A percentile compares a stretch with the other conserved stretches of the same genome.
These are phyloP conservation scores for Melanophora roralis DNA, from an alignment of 2,888 invertebrate species.

Conservation along the genomic window DNA sequence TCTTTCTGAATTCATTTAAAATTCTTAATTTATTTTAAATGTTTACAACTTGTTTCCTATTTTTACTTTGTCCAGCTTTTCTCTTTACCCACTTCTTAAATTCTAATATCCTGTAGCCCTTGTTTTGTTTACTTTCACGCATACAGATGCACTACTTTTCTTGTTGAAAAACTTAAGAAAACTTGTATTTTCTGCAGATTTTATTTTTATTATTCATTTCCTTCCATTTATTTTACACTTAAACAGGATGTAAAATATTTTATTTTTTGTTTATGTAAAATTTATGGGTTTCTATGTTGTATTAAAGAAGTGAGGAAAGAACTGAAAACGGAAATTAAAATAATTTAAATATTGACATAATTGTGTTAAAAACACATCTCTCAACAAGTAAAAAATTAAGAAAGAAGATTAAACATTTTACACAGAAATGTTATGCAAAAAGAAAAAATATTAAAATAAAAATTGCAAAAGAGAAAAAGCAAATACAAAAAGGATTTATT, in stretches of 20 bases:
- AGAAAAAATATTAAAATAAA: not conserved
- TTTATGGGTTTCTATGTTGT: slow-evolving; percentile 35
- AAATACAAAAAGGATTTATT: slow-evolving; percentile 15
- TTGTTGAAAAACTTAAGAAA: not conserved
- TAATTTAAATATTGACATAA: slow-evolving; percentile 54
- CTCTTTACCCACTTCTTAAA: not conserved
- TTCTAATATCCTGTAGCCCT: slow-evolving; percentile 15
- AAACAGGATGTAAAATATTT: slow-evolving; percentile 37
- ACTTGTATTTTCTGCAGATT: not conserved
- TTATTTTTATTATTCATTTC: slow-evolving; percentile 16
- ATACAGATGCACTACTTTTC: not conserved
- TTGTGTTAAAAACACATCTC: slow-evolving; percentile 47
- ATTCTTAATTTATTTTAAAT: not conserved
- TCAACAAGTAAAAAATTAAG: slow-evolving; percentile 34
- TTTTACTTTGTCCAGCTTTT: not conserved
- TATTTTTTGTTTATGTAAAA: slow-evolving; percentile 11
- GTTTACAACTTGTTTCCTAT: not conserved
- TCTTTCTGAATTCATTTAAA: too few species aligned
- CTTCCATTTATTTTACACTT: slow-evolving; percentile 13
- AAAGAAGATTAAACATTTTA: slow-evolving; percentile 33
- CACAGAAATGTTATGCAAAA: not conserved
- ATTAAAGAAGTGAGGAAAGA: too few species aligned
- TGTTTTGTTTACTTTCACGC: not conserved
- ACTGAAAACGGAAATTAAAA: slow-evolving; percentile 52
- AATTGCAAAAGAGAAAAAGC: not conserved